Evolutionary conservation across 2,113 vertebrate genomes (phyloP).

Genomic region (Sula dactylatra): DNA sequence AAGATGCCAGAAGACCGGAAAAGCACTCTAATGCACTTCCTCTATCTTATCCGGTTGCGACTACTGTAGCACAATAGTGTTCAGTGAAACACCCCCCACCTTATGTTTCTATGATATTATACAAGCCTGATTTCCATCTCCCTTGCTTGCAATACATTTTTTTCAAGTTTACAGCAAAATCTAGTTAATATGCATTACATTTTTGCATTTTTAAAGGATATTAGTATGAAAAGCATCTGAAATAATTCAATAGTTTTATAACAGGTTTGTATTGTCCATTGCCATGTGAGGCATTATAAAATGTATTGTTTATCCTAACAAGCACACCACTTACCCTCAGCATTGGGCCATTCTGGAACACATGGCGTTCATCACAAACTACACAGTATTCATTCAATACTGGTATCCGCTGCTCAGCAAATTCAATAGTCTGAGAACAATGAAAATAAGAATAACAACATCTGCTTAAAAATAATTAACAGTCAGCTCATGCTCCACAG

Average conservation of each 20-base stretch:
- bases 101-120: neutral
- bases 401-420: constrained; percentile 89
- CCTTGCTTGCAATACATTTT: neutral
- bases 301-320: neutral
- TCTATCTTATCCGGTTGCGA: neutral
- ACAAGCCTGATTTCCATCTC: neutral
- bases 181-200: neutral
- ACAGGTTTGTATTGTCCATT: neutral
- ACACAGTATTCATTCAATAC: constrained; percentile 90
- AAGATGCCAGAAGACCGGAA: neutral
- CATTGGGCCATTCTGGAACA: constrained; percentile 93
- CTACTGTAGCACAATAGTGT: neutral
- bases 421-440: constrained; percentile 84
- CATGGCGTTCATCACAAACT: constrained; percentile 89
- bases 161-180: neutral
- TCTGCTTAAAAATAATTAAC: constrained; percentile 39
- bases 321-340: constrained; percentile 80
- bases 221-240: neutral
- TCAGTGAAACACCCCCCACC: neutral
- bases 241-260: neutral
- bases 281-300: neutral
- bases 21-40: neutral
- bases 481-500: neutral
- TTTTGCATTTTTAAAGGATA: neutral
- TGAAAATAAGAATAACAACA: constrained; percentile 26